These are phyloP conservation scores for Podarcis lilfordi DNA, from an alignment of 2,797 vertebrate genomes.

Conservation along the genomic window DNA sequence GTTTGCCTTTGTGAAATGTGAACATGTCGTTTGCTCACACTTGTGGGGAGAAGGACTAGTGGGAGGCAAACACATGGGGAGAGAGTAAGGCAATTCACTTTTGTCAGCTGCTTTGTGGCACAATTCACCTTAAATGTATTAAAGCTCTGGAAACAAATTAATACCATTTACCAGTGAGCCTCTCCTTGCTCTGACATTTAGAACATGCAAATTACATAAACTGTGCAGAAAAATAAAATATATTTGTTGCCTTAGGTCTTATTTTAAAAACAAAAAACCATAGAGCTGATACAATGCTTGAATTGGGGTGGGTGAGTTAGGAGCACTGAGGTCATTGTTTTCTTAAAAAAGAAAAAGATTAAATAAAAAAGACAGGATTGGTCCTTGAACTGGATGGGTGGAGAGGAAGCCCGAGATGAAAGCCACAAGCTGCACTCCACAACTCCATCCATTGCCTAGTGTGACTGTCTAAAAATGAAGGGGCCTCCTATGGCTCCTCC, in stretches of 20 bases:
- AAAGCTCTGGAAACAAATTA: slow-evolving; percentile 39
- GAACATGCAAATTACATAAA: slow-evolving; percentile 32
- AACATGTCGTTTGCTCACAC: neutral
- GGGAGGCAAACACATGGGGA: slow-evolving; percentile 13
- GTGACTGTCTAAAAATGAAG: neutral
- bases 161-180: slow-evolving; percentile 25
- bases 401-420: neutral
- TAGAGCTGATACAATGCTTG: neutral
- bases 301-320: too few relatives aligned
- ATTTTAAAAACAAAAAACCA: neutral
- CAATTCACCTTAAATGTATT: slow-evolving; percentile 34
- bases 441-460: neutral
- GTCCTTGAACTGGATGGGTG: neutral
- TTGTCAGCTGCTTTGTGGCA: slow-evolving; percentile 19
- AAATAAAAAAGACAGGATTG: neutral
- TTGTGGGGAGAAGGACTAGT: slow-evolving; percentile 4
- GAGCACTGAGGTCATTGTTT: neutral
- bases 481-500: neutral
- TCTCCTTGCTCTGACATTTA: slow-evolving; percentile 47
- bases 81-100: slow-evolving; percentile 4
- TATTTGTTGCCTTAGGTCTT: slow-evolving; percentile 14
- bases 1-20: neutral
- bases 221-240: neutral
- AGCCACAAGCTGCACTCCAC: neutral
- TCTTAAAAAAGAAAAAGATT: neutral